Evolutionary conservation across 1,140 invertebrate genomes (phyloP), one percentile per base, ranked within the genome.

Genomic region (Halotydeus destructor): DNA sequence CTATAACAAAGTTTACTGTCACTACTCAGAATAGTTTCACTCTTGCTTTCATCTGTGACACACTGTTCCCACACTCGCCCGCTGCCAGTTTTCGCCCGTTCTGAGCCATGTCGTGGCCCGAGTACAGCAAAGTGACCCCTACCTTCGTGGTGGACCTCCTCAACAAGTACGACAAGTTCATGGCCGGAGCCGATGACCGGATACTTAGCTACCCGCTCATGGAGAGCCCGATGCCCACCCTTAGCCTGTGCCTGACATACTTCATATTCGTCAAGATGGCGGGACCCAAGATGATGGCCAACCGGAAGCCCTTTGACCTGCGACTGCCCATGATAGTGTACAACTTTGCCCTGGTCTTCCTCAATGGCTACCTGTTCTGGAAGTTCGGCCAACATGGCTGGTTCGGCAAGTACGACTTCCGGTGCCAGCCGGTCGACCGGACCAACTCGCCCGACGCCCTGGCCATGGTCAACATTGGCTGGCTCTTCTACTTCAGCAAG

Each of bases 241-340:
- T 27, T 6, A 27, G 16, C 14, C 18, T 39, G 18, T 28, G 23
- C 11, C 23, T 39, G 16, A 21, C 38, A 2, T 53, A 53, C 32
- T 33, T 50, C 11, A 38, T 41, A n/a, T 51, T 52, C 31, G 47
- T 53, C 8, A 50, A 50, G 35, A 27, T 41, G 23, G 28, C 71
- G 19, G 82, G 80, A 8, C 81, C 82, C 18, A 76, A 72, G 55
- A 47, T 81, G 9, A 89, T 89, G 84, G 70, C 68, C 54, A 73
- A 78, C 46, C 64, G 77, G 37, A 71, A 74, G 60, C 72, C 85
- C 0, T 75, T 82, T 52, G 69, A 76, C 50, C 59, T 89, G 24
- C 76, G 72, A 31, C 72, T 70, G 65, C 57, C 76, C 2, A 62
- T 94, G 38, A 70, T 89, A 42, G 68, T 75, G 2, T 91, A 93